Base-by-base conservation (phyloP, 1,140 invertebrate genomes). In the Aphaenogaster ashmeadi region DNA sequence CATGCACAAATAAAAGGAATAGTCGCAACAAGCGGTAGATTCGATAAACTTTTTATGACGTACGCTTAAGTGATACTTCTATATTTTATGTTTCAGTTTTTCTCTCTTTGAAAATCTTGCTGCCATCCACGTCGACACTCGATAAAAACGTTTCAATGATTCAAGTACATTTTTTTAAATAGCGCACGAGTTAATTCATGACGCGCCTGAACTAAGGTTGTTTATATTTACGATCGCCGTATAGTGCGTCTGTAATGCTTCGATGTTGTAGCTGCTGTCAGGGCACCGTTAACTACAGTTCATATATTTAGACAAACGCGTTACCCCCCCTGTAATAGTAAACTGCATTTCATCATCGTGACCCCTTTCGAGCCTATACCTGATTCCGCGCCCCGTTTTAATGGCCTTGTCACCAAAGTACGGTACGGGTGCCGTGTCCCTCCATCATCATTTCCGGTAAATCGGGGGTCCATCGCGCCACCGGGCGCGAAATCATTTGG, bases 361-460 rank as follows among this genome's bases (percentile, higher is more conserved):
- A 56, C 36, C 54, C 44, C 69, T 83, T 58, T 54, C 67, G 18
- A 9, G 52, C 15, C 38, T 47, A 44, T 47, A 60, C 21, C 41
- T 58, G 52, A 83, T 74, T 58, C 44, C 44, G 60, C 41, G 60
- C 18, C 80, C 56, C 52, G 41, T 83, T 83, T 83, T 83, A 83
- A 83, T 83, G 80, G 67, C 27, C 44, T 33, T 74, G 52, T 74
- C 80, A 74, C 69, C 41, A 47, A 21, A 60, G 80, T 27, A 41
- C 62, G 77, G 44, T 7, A 38, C 52, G 18, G 78, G 47, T 11
- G 36, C 36, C 80, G 38, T 44, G 52, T 83, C 80, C 67, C 80
- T 74, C 54, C 80, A 83, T 83, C 80, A 74, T 83, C 67, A 83
- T 83, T 83, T 83, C 69, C 80, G 80, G 41, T 1, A 11, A 47